These are phyloP conservation scores for Dendrocopos noguchii DNA, from an alignment of 2,113 vertebrate species.

Conservation along the genomic window DNA sequence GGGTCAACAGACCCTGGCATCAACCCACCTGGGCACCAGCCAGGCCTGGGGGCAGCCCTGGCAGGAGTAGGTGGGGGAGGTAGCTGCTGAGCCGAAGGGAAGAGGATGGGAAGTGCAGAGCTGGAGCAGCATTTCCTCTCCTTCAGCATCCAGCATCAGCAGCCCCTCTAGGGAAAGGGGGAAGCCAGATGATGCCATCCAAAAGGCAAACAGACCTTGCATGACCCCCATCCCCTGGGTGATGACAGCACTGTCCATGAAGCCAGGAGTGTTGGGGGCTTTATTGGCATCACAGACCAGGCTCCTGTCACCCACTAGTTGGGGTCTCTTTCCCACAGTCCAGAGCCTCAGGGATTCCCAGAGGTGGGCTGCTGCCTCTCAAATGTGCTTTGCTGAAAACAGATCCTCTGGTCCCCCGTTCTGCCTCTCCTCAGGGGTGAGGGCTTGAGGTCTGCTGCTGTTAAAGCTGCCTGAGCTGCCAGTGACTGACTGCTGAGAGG, in stretches of 20 bases:
- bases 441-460: not conserved
- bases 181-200: not conserved
- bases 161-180: not conserved
- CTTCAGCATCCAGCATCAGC: not conserved
- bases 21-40: not conserved
- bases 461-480: not conserved
- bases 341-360: not conserved
- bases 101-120: not conserved
- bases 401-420: not conserved
- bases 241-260: not conserved
- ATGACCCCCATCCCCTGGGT: fast-evolving
- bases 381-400: not conserved
- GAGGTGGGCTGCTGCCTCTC: not conserved
- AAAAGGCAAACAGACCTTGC: not conserved
- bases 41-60: not conserved
- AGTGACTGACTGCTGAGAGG: not conserved
- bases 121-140: not conserved
- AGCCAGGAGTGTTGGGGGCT: fast-evolving
- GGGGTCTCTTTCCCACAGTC: not conserved
- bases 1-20: not conserved
- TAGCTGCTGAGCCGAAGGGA: not conserved
- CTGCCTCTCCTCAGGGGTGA: fast-evolving
- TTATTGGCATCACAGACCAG: fast-evolving
- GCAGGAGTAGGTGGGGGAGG: not conserved
- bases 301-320: not conserved